Base-by-base conservation (phyloP, 2,797 vertebrate genomes). In the Loris lydekkerianus region DNA sequence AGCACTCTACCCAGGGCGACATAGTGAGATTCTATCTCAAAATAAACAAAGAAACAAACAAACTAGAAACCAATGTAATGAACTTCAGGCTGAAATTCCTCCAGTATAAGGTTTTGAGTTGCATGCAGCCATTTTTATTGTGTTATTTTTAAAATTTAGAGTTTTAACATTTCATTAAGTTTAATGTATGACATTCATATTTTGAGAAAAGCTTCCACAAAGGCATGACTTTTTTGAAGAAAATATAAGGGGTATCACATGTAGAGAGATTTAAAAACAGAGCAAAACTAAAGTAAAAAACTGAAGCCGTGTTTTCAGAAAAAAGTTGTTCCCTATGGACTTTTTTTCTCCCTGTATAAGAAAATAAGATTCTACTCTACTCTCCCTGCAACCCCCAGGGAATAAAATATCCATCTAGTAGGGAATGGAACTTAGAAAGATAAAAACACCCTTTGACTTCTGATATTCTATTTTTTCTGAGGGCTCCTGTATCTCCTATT, bases 121-220 rank as follows among this genome's bases (percentile, higher is more conserved):
- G 65, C 17, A 7, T 6, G 49, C 31, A 82, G 46, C 3, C 15
- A 43, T 80, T 86, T 96, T 29, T 60, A 43, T 46, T 56, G 15
- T 92, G 63, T 63, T 89, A 46, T 73, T 86, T 86, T 86, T 61
- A 76, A 96, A 94, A 87, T 87, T 73, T 90, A 89, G 63, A 73
- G 85, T 25, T 25, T 94, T 95, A 73, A 60, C 27, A 80, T 87
- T 85, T 77, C 29, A 85, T 90, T 95, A 84, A 70, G n/a, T 80
- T 60, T 86, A 78, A 78, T 29, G 2, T 77, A 94, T 84, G 81
- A 92, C 90, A 76, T 65, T 8, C 27, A 65, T 40, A 29, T 21
- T 86, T 78, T n/a, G 69, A 91, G 78, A 60, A 63, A 70, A 76
- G 27, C 18, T 84, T 91, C 29, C 63, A 76, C 43, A 58, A 91